These are phyloP conservation scores for Enteromius treurensis DNA, from an alignment of 2,797 vertebrate species.

Conservation along the genomic window DNA sequence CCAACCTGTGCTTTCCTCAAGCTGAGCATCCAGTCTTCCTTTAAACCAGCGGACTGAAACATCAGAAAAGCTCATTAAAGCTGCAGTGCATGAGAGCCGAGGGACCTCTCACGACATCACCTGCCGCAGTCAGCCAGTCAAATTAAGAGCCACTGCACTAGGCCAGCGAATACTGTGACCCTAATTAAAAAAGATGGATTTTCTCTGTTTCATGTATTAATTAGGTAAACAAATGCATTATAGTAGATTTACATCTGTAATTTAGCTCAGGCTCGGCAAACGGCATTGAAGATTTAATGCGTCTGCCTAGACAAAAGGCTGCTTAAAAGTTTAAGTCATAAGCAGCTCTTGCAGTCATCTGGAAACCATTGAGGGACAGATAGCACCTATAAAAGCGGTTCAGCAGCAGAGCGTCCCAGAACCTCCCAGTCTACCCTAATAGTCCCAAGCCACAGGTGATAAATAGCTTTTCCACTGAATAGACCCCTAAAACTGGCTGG, in stretches of 20 bases:
- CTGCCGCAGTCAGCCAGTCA: constrained; percentile 53
- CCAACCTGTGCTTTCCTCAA: constrained; percentile 56
- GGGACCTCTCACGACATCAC: constrained; percentile 58
- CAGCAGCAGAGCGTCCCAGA: constrained; percentile 33
- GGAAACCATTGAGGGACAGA: constrained; percentile 55
- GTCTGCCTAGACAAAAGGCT: constrained; percentile 56
- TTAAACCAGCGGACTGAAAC: constrained; percentile 56
- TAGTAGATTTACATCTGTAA: constrained; percentile 67
- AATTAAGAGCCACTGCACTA: constrained; percentile 58
- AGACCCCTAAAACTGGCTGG: constrained; percentile 12
- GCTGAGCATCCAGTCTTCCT: constrained; percentile 49
- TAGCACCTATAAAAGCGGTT: constrained; percentile 49
- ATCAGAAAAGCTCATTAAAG: constrained; percentile 64
- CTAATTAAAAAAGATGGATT: constrained; percentile 68
- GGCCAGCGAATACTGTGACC: constrained; percentile 56
- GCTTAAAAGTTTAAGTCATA: constrained; percentile 57
- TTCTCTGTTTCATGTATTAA: constrained; percentile 61
- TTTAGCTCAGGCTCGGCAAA: constrained; percentile 46
- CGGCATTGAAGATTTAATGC: constrained; percentile 44
- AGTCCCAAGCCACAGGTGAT: constrained; percentile 17
- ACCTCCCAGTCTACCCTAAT: constrained; percentile 31
- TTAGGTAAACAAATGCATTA: constrained; percentile 60
- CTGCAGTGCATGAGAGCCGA: constrained; percentile 57
- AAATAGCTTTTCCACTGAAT: constrained; percentile 20
- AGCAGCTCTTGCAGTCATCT: constrained; percentile 56